phyloP scores from a whole-genome alignment of 2,797 vertebrate species.

The Pseudocheirus occidentalis region DNA sequence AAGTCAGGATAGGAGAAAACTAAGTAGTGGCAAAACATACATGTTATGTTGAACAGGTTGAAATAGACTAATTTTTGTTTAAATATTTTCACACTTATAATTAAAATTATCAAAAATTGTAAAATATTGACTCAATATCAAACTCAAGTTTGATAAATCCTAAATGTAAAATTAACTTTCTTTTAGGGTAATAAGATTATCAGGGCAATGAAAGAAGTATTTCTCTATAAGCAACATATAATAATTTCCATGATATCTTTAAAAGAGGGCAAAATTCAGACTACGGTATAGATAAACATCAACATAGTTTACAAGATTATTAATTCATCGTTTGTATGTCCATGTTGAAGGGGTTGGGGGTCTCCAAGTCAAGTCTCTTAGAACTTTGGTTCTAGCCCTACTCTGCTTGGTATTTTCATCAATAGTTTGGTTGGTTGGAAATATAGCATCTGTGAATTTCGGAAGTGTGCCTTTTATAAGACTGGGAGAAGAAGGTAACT shows the following conservation, averaged over 20 bases:
- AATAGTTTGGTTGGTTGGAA: background rate
- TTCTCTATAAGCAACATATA: background rate
- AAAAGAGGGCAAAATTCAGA: background rate
- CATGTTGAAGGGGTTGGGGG: background rate
- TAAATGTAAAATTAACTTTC: background rate
- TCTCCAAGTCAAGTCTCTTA: background rate
- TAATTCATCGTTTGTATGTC: background rate
- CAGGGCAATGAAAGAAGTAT: background rate
- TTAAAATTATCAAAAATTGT: background rate
- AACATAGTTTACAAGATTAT: background rate
- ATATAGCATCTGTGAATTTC: background rate
- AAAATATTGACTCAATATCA: background rate
- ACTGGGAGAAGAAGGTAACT: background rate
- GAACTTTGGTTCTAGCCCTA: background rate
- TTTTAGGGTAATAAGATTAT: background rate
- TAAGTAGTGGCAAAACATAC: background rate
- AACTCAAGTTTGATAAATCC: background rate
- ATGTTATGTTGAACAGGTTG: background rate
- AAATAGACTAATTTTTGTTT: background rate
- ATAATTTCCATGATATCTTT: background rate
- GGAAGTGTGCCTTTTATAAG: background rate
- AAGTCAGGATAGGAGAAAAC: background rate
- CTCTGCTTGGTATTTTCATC: background rate
- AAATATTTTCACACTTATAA: background rate
- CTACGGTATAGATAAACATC: background rate